Evolutionary conservation across 1,140 invertebrate genomes (phyloP), one percentile per base, ranked within the genome.

Genomic region (Tribolium madens): DNA sequence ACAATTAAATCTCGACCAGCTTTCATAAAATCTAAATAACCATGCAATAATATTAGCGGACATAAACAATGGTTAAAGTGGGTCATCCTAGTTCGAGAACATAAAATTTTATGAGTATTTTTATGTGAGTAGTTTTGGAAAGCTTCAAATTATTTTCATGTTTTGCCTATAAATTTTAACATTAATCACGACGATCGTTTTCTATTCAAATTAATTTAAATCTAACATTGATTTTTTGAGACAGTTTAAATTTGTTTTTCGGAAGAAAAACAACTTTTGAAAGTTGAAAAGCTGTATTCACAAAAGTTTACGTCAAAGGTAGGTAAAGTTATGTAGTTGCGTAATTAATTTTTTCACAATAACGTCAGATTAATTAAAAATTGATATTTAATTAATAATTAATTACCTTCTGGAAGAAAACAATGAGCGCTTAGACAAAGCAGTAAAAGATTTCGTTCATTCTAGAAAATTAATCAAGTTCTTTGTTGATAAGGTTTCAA

Each of bases 301-400:
- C 12, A 53, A 15, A 53, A 12, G 1, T 12, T 53, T 14, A 15
- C n/a, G 50, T 14, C 50, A 53, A 15, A 13, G 15, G 12, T 17
- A 13, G 15, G 12, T 17, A 17, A 53, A 52, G n/a, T 15, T 52
- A 52, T 15, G 14, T 52, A 52, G 1, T 21, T 21, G 18, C 48
- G 14, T 52, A 52, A 53, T 53, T 17, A 53, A 53, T 14, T 53
- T 53, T 53, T 53, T 18, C 13, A 9, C 50, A 53, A 53, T 4
- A 53, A 60, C 21, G 18, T 18, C 53, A 26, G 26, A 60, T 60
- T 60, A 60, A 60, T 60, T 60, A 60, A 60, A 60, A 26, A 60
- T 21, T 60, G 53, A 60, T 60, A 60, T 60, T 60, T 60, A 60
- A 60, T 60, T 60, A 60, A 60, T 60, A 60, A 60, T 60, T 60